A percentile compares a stretch with the other conserved stretches of the same genome.
These are phyloP conservation scores for Drosophila meridiana DNA, from an alignment of 2,888 invertebrate genomes.

Conservation along the genomic window DNA sequence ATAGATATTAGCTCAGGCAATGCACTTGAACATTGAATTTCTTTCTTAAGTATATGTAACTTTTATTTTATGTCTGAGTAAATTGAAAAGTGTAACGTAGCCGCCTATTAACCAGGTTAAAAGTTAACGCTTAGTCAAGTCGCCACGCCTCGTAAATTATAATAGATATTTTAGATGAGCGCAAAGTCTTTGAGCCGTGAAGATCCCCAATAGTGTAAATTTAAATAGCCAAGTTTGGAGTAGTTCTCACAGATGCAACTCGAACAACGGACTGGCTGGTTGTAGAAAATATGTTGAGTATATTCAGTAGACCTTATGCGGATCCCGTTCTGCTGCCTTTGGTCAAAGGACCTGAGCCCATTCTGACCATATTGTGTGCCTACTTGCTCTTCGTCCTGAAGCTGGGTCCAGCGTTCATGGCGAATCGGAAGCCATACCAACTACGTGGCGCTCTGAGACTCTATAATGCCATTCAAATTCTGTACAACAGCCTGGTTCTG, in stretches of 20 bases:
- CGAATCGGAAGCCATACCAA: constrained; percentile 29
- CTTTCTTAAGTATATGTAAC: neutral
- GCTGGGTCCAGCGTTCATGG: constrained; percentile 32
- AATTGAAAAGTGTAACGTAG: neutral
- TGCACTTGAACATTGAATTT: neutral
- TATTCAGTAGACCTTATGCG: constrained; percentile 16
- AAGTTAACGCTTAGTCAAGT: neutral
- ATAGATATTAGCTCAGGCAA: neutral
- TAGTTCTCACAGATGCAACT: constrained; percentile 6
- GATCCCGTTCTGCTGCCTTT: constrained; percentile 23
- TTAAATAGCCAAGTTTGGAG: neutral
- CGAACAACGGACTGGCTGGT: neutral
- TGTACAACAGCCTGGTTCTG: constrained; percentile 12
- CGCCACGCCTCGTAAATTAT: neutral
- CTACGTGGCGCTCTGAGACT: constrained; percentile 19
- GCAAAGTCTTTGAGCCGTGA: neutral
- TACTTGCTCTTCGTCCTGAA: constrained; percentile 36
- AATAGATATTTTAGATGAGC: neutral
- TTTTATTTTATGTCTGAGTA: neutral
- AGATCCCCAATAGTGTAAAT: neutral
- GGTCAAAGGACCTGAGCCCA: constrained; percentile 8
- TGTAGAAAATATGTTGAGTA: constrained; percentile 14
- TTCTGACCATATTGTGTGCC: constrained; percentile 5
- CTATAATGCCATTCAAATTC: constrained; percentile 33
- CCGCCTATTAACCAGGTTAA: neutral